Conservation (phyloP, 1,140 invertebrate species). For the Whitmania pigra region DNA sequence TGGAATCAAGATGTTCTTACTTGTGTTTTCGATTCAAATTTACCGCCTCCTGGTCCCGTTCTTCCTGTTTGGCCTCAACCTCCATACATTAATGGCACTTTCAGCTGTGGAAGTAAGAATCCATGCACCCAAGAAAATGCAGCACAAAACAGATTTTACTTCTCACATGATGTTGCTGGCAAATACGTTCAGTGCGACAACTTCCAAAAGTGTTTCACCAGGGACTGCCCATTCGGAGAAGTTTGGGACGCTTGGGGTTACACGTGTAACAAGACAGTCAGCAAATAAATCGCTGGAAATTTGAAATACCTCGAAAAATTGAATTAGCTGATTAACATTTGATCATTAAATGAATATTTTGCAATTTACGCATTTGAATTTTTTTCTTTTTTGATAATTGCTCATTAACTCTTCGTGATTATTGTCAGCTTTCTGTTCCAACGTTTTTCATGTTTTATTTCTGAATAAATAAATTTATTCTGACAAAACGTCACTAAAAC, state of each 20-base stretch:
- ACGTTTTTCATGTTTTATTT: no score
- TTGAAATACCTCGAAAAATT: no score
- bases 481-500: no score
- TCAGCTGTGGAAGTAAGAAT: constrained; percentile 15
- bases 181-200: constrained; percentile 20
- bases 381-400: no score
- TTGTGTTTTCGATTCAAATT: not conserved
- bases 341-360: no score
- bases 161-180: not conserved
- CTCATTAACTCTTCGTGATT: no score
- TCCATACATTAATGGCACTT: not conserved
- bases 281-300: not conserved
- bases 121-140: constrained; percentile 17
- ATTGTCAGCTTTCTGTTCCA: no score
- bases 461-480: no score
- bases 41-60: not conserved
- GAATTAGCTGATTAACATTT: no score
- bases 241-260: constrained; percentile 11
- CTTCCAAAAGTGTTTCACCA: constrained; percentile 14
- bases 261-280: not conserved
- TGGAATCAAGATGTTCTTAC: not conserved
- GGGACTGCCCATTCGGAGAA: not conserved
- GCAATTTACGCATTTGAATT: no score
- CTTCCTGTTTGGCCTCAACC: not conserved
- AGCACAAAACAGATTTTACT: constrained; percentile 9